A percentile compares a stretch with the other conserved stretches of the same genome.
phyloP scores from a whole-genome alignment of 2,113 vertebrate genomes.

The Rhombomys opimus region DNA sequence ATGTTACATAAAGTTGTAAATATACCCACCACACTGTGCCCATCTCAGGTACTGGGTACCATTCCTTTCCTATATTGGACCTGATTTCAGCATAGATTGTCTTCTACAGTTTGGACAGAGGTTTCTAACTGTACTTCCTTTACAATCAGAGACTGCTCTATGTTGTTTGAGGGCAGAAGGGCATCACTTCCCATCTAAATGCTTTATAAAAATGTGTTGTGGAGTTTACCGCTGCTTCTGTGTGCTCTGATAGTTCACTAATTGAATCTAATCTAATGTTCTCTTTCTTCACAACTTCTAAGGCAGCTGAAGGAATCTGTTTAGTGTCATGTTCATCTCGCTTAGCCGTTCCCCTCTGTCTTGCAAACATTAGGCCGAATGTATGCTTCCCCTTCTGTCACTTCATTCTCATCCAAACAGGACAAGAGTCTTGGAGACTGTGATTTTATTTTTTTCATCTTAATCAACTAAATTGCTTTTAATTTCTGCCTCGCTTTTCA shows the following conservation, averaged over 20 bases:
- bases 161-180: neutral
- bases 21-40: neutral
- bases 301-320: neutral
- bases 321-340: neutral
- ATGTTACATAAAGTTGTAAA: neutral
- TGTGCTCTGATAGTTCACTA: neutral
- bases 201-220: neutral
- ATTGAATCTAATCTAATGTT: accelerated
- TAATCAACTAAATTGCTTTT: neutral
- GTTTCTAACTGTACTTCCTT: neutral
- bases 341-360: neutral
- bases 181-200: neutral
- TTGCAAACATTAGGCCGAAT: neutral
- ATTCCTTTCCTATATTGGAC: neutral
- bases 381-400: neutral
- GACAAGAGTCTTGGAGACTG: neutral
- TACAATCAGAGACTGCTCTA: neutral
- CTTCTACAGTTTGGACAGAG: neutral
- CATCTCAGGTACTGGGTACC: neutral
- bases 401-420: neutral
- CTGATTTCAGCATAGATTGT: neutral
- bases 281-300: neutral
- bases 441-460: neutral
- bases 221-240: neutral
- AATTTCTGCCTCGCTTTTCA: neutral